These are phyloP conservation scores for Mythimna albipuncta DNA, from an alignment of 2,888 invertebrate species.

Conservation along the genomic window DNA sequence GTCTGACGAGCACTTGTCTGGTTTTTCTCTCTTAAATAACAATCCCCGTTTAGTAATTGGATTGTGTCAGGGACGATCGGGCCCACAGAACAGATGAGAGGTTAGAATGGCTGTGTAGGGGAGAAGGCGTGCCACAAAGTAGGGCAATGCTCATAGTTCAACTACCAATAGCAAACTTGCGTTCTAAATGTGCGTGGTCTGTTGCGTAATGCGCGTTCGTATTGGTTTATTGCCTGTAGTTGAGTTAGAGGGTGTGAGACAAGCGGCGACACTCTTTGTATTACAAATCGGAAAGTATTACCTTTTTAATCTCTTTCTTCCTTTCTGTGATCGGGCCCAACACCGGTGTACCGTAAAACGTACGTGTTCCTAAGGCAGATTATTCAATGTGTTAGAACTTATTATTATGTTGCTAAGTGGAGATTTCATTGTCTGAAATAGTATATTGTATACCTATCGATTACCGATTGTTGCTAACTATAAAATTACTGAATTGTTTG, in stretches of 20 bases:
- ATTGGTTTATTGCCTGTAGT: no score
- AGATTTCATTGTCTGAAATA: slow-evolving; percentile 18
- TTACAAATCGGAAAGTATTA: no score
- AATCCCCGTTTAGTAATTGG: slow-evolving; percentile 76
- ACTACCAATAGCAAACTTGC: no score
- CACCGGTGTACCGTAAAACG: slow-evolving; percentile 52
- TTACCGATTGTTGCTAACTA: slow-evolving; percentile 13
- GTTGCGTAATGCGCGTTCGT: no score
- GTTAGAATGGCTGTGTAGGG: no score
- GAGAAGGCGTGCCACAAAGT: no score
- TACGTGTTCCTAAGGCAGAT: slow-evolving; percentile 30
- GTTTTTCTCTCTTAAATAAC: slow-evolving; percentile 70
- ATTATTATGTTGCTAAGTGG: slow-evolving; percentile 10
- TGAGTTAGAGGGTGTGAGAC: no score
- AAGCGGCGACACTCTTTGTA: no score
- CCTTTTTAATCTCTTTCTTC: no score
- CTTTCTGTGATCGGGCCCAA: slow-evolving; percentile 64
- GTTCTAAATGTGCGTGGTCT: no score
- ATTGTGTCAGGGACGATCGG: slow-evolving; percentile 77
- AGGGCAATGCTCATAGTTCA: no score
- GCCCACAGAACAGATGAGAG: slow-evolving; percentile 23
- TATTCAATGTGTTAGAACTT: slow-evolving; percentile 24
- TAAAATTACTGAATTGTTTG: slow-evolving; percentile 13
- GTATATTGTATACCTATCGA: background rate
- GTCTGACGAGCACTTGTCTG: slow-evolving; percentile 54